These are phyloP conservation scores for Apeira syringaria DNA, from an alignment of 2,888 invertebrate species.

Conservation along the genomic window DNA sequence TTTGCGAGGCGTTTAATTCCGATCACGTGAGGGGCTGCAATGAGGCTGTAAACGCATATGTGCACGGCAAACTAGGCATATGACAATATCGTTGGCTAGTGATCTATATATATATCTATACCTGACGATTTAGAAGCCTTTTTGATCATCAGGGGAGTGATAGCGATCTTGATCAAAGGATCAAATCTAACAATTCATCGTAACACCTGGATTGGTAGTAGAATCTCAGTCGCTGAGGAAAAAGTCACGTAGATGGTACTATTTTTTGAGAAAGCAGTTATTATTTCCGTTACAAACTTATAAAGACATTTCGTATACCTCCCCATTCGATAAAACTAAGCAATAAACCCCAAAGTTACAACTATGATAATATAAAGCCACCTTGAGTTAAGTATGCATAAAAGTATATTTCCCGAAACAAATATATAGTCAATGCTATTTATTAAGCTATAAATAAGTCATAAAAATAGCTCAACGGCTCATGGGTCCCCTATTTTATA, in stretches of 20 bases:
- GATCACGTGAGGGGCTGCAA: constrained; percentile 54
- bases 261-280: no score
- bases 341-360: constrained; percentile 13
- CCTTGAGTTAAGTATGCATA: constrained; percentile 19
- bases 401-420: constrained; percentile 18
- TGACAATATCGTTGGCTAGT: constrained; percentile 35
- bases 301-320: constrained; percentile 8
- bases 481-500: constrained; percentile 23
- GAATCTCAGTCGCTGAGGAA: no score
- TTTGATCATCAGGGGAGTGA: no score
- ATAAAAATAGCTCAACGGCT: constrained; percentile 23
- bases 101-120: not conserved
- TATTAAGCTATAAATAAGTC: constrained; percentile 29
- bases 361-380: constrained; percentile 18
- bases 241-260: no score
- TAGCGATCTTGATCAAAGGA: no score
- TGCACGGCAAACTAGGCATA: constrained; percentile 33
- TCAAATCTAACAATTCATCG: no score
- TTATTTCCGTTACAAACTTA: no score
- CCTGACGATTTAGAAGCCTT: no score
- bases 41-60: constrained; percentile 53
- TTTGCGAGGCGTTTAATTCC: constrained; percentile 52
- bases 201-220: no score
- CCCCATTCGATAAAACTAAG: constrained; percentile 6
- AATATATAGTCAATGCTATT: constrained; percentile 24